Base-by-base conservation (phyloP, 2,888 invertebrate genomes). In the Punctoribates punctum region DNA sequence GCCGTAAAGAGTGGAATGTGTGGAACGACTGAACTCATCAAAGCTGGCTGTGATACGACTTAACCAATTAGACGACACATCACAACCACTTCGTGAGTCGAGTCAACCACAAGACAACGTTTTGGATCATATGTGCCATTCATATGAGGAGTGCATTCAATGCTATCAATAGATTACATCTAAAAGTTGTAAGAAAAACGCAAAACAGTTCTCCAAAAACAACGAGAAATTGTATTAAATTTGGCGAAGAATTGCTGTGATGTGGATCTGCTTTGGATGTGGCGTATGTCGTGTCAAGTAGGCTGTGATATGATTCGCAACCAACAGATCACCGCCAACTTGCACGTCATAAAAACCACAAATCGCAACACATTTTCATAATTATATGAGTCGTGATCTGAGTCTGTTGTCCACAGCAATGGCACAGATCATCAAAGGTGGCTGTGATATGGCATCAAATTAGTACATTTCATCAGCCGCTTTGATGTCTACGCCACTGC, bases 31-130 rank as follows among this genome's bases (percentile, higher is more conserved):
- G 78, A 81, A 83, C 84, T 84, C 84, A 84, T 93, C 93, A 94
- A 94, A 86, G 94, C 92, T 93, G 93, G 94, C 94, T 94, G 94
- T 94, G 94, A 94, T 94, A 93, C 91, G 93, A 89, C 83, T 83
- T 81, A 48, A 83, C 85, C 25, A 84, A 85, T 78, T 72, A 78
- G 81, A 81, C 82, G 15, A 87, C 88, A 90, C 90, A 90, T 90
- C 93, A 92, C 93, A 88, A 88, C 91, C 91, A 89, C 90, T 90
- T 93, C 91, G 92, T 91, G 79, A 79, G 79, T n/a, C 77, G 51
- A 73, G 51, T 73, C 38, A 73, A 20, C 48, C 51, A 51, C 38
- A 73, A 70, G 34, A 70, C 3, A 5, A 34, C 25, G 11, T n/a
- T 51, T n/a, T 51, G 51, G 20, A 2, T n/a, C 51, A 17, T n/a